A percentile compares a stretch with the other conserved stretches of the same genome.
Conservation (phyloP, 2,888 invertebrate species). For the Eupeodes luniger region DNA sequence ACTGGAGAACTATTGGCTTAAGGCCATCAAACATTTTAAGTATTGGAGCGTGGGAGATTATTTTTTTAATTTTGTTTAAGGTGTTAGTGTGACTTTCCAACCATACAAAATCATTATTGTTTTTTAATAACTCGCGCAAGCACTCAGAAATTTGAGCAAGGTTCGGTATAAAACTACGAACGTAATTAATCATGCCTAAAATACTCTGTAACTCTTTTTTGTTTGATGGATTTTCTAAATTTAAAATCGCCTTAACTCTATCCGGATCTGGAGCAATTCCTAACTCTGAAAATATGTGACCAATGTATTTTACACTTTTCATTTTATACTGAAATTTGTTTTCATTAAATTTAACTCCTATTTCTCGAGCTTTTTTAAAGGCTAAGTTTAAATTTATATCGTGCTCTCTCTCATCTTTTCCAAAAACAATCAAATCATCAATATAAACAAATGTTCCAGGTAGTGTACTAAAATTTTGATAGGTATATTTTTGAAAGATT, state of each 20-base stretch:
- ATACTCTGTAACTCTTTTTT: too few relatives aligned
- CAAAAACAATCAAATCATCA: constrained; percentile 23
- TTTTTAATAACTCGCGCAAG: too few relatives aligned
- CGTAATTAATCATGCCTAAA: too few relatives aligned
- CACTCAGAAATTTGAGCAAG: too few relatives aligned
- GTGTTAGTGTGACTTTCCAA: too few relatives aligned
- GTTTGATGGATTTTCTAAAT: too few relatives aligned
- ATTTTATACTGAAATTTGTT: constrained; percentile 66
- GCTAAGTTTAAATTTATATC: constrained; percentile 77
- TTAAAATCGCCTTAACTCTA: constrained; percentile 48
- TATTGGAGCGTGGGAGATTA: too few relatives aligned
- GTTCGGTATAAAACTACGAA: too few relatives aligned
- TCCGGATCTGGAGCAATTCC: constrained; percentile 60
- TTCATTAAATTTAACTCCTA: constrained; percentile 5
- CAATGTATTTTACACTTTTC: constrained; percentile 78
- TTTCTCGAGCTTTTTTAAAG: constrained; percentile 52
- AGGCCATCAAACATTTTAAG: too few relatives aligned
- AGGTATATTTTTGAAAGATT: constrained; percentile 28
- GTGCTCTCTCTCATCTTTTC: constrained; percentile 66
- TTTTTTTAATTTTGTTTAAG: too few relatives aligned
- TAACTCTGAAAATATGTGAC: constrained; percentile 61
- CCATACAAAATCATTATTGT: too few relatives aligned
- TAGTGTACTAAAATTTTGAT: constrained; percentile 72
- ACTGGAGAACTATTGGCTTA: too few relatives aligned
- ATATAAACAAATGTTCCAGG: constrained; percentile 78